phyloP scores from a whole-genome alignment of 2,888 invertebrate genomes.

The Lithophane socia region DNA sequence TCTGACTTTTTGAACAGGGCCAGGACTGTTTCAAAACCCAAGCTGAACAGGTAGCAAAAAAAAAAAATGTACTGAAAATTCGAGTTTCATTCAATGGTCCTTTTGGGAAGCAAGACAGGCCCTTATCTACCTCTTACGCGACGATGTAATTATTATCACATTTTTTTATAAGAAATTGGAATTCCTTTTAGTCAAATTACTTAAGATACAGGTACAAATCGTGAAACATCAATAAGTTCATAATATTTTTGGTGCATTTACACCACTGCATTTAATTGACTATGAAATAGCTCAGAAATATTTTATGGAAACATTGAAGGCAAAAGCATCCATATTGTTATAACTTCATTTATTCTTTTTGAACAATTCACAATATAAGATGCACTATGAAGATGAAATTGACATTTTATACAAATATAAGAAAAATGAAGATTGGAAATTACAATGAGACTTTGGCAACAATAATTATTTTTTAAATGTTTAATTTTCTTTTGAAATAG shows the following conservation, averaged over 20 bases:
- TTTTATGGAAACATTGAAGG: slow-evolving; percentile 39
- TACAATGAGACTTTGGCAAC: slow-evolving; percentile 60
- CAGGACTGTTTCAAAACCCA: background rate
- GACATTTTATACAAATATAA: slow-evolving; percentile 23
- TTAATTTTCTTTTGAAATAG: slow-evolving; percentile 20
- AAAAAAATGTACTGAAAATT: background rate
- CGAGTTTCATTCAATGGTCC: background rate
- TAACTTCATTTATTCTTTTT: slow-evolving; percentile 13
- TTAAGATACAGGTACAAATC: slow-evolving; percentile 48
- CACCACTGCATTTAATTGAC: slow-evolving; percentile 50
- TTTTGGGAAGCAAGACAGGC: slow-evolving; percentile 51
- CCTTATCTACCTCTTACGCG: slow-evolving; percentile 51
- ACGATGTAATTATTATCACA: slow-evolving; percentile 66
- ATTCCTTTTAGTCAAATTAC: slow-evolving; percentile 44
- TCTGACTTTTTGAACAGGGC: background rate
- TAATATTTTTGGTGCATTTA: slow-evolving; percentile 21
- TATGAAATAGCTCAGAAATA: slow-evolving; percentile 40
- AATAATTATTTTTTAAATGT: slow-evolving; percentile 11
- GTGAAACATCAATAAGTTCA: slow-evolving; percentile 30
- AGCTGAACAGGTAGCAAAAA: background rate
- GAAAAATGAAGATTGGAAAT: slow-evolving; percentile 17
- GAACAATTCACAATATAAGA: slow-evolving; percentile 22
- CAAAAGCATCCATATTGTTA: slow-evolving; percentile 41
- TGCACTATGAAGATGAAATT: slow-evolving; percentile 13
- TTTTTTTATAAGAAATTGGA: slow-evolving; percentile 58